Conservation (phyloP, 2,797 vertebrate genomes). For the Lateolabrax maculatus region DNA sequence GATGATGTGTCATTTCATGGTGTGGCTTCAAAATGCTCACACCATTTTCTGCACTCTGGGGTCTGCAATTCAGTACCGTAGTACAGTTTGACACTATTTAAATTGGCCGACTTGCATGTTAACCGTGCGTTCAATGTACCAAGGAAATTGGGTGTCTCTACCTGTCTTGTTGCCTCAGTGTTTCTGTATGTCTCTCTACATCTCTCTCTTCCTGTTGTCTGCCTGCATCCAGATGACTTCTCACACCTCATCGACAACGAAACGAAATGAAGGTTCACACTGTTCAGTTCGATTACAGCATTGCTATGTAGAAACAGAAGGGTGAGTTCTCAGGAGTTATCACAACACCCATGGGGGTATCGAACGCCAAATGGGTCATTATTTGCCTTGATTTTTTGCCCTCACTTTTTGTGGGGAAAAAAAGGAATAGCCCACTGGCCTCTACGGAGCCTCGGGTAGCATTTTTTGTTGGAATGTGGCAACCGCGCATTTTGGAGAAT, state of each 20-base stretch:
- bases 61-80: background rate
- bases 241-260: conserved; percentile 15
- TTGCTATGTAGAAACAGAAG: conserved; percentile 9
- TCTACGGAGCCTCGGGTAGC: too few species aligned
- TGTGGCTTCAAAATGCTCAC: conserved; percentile 10
- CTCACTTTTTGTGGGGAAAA: too few species aligned
- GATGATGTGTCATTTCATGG: conserved; percentile 26
- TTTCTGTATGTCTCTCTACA: background rate
- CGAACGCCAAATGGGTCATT: too few species aligned
- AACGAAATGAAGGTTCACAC: conserved; percentile 24
- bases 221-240: conserved; percentile 21
- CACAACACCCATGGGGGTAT: conserved; percentile 2
- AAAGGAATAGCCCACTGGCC: too few species aligned
- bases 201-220: background rate
- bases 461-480: too few species aligned
- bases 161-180: background rate
- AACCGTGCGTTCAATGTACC: conserved; percentile 38
- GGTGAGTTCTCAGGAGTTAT: background rate
- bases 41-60: background rate
- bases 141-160: conserved; percentile 15
- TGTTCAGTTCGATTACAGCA: conserved; percentile 28
- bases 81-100: background rate
- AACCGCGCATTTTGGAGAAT: too few species aligned
- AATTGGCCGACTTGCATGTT: conserved; percentile 24
- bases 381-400: too few species aligned